These are phyloP conservation scores for Sepiola atlantica DNA, from an alignment of 2,888 invertebrate species.

Conservation along the genomic window DNA sequence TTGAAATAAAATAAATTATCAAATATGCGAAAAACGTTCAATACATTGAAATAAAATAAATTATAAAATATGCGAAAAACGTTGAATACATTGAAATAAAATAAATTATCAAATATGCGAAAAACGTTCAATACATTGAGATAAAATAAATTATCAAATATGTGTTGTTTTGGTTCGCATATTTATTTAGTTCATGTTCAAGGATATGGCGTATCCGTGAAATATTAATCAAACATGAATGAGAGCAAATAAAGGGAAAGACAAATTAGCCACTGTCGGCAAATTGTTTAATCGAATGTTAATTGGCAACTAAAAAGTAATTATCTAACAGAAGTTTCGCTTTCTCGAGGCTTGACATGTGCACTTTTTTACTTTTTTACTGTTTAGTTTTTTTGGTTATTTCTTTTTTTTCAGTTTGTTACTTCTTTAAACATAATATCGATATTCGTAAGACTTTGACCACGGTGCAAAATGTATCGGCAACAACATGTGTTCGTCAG, in stretches of 20 bases:
- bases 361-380: not conserved
- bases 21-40: no score
- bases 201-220: not conserved
- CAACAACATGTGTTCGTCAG: not conserved
- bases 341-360: not conserved
- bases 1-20: no score
- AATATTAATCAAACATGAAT: not conserved
- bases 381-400: not conserved
- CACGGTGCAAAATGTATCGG: not conserved
- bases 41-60: no score
- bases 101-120: no score
- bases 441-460: not conserved
- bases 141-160: no score
- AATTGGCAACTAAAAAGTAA: not conserved
- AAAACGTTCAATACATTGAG: no score
- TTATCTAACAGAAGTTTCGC: not conserved
- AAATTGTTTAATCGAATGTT: constrained; percentile 14
- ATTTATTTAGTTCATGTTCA: no score
- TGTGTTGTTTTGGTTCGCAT: no score
- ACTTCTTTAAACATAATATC: no score
- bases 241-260: not conserved
- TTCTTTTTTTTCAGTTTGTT: no score
- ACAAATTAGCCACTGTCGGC: not conserved
- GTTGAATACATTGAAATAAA: no score
- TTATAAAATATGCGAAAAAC: no score